These are phyloP conservation scores for Hippasteria phrygiana DNA, from an alignment of 53 echinoderm and acorn worm genomes.

Conservation along the genomic window DNA sequence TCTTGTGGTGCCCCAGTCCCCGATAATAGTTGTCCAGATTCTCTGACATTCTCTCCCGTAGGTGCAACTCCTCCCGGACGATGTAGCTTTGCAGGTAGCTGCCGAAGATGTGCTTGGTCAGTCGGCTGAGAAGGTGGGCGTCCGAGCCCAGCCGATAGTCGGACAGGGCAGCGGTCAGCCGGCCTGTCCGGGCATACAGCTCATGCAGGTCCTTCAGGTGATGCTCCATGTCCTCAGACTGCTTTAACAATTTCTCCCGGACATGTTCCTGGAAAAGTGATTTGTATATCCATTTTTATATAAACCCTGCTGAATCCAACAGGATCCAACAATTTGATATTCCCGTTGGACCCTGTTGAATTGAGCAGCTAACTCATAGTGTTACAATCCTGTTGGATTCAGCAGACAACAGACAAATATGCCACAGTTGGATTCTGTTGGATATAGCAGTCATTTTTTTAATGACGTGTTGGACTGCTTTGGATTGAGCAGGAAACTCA, in stretches of 20 bases:
- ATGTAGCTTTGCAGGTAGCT: constrained; percentile 86
- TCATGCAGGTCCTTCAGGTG: constrained; percentile 83
- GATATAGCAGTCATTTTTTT: too few relatives aligned
- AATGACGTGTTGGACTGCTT: too few relatives aligned
- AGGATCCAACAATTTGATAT: neutral
- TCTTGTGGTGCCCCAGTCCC: constrained; percentile 80
- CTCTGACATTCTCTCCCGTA: constrained; percentile 90
- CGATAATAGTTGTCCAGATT: constrained; percentile 83
- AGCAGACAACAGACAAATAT: too few relatives aligned
- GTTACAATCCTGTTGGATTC: too few relatives aligned
- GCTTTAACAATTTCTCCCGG: constrained; percentile 53
- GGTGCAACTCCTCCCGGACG: constrained; percentile 70
- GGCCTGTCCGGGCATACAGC: constrained; percentile 81
- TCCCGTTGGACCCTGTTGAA: too few relatives aligned
- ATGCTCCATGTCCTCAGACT: constrained; percentile 75
- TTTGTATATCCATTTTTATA: neutral
- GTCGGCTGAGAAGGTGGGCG: constrained; percentile 86
- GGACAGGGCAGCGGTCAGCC: constrained; percentile 77
- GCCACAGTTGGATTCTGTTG: too few relatives aligned
- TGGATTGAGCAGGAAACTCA: too few relatives aligned
- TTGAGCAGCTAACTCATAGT: too few relatives aligned
- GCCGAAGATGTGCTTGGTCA: constrained; percentile 94
- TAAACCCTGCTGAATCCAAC: neutral
- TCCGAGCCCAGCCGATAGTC: constrained; percentile 92
- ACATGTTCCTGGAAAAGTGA: constrained; percentile 76